Evolutionary conservation across 2,888 invertebrate species (phyloP), one percentile per base, ranked within the genome.

Genomic region (Pterostichus niger): DNA sequence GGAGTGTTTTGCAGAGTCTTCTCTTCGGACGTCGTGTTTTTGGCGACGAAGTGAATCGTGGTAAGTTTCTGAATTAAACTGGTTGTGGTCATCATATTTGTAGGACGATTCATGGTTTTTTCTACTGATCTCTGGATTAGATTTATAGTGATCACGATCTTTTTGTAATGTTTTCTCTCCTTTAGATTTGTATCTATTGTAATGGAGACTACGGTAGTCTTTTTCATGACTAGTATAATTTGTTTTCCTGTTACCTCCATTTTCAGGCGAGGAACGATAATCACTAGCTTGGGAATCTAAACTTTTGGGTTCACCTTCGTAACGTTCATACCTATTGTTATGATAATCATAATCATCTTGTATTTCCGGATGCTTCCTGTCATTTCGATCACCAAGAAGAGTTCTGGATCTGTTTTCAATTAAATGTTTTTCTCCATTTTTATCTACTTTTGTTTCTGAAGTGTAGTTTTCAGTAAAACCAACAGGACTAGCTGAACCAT

Each of bases 241-340:
- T 10, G 31, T 35, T 33, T 83, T 83, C 73, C 86, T 87, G 80
- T 87, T 86, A 71, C 84, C 83, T 24, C 73, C 79, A 85, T 92
- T 92, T 86, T 94, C 93, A 2, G 93, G 93, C 13, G 93, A 92
- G 5, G 93, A 92, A 81, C 91, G 89, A 84, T 91, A 91, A 84
- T 93, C 92, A 84, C 93, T 93, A 77, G 93, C 91, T 79, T 93
- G 91, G 0, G 92, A 93, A 86, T 94, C 94, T 77, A 94, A 91
- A 86, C 94, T 94, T 85, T 94, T 94, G 44, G 94, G 94, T 87
- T 94, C 94, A 85, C 91, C 92, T 86, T 93, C 93, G 13, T 87
- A 88, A 56, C 86, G 86, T 33, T 86, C 86, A 83, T 87, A 87
- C 15, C 86, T 85, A 15, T 84, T 84, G 35, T 85, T 85, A 15